phyloP scores from a whole-genome alignment of 2,888 invertebrate species.

The Ctena decussata region DNA sequence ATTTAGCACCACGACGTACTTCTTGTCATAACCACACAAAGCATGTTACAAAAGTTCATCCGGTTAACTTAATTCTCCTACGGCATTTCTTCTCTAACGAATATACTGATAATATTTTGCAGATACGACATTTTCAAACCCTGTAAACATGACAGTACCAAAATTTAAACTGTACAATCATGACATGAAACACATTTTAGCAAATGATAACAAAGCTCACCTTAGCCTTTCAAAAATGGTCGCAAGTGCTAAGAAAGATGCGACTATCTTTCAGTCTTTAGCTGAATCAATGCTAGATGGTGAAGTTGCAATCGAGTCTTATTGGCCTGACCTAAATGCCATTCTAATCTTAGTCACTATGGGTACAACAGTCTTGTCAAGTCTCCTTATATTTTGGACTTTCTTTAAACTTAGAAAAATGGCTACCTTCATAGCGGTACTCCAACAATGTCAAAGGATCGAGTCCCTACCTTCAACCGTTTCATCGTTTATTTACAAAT shows the following conservation, averaged over 20 bases:
- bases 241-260: background rate
- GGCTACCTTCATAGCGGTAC: background rate
- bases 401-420: background rate
- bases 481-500: background rate
- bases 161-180: conserved; percentile 12
- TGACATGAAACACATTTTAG: background rate
- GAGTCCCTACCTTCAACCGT: background rate
- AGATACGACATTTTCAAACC: background rate
- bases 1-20: conserved; percentile 21
- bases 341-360: background rate
- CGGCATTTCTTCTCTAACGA: conserved; percentile 4
- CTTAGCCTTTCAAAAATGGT: conserved; percentile 1
- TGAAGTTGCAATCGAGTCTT: background rate
- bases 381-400: background rate
- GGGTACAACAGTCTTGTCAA: background rate
- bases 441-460: background rate
- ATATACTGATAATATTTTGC: conserved; percentile 10
- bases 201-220: background rate
- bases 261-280: background rate
- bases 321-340: background rate
- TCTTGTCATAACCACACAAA: conserved; percentile 21
- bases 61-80: conserved; percentile 14
- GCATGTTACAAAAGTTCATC: conserved; percentile 13
- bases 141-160: conserved; percentile 1
- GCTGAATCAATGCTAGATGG: conserved; percentile 14